Evolutionary conservation across 2,888 invertebrate species (phyloP).

Genomic region (Hanleya hanleyi): DNA sequence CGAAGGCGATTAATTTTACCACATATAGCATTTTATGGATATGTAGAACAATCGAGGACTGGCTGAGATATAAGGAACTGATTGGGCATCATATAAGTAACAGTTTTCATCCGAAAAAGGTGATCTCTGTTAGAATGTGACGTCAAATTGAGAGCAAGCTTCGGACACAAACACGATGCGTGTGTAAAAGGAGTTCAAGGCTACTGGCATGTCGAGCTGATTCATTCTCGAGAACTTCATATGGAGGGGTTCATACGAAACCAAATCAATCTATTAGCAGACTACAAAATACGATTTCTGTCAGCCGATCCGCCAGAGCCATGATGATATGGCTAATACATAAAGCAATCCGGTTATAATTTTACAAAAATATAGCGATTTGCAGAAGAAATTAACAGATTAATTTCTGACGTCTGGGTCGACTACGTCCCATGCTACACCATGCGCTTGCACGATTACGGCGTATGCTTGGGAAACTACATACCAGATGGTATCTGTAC

Average conservation of each 20-base stretch:
- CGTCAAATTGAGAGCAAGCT: not conserved
- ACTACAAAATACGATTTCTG: not conserved
- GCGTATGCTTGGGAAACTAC: no score
- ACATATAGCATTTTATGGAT: not conserved
- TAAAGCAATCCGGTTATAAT: no score
- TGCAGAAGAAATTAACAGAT: no score
- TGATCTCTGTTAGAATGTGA: not conserved
- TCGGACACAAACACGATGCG: not conserved
- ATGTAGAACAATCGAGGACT: not conserved
- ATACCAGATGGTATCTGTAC: no score
- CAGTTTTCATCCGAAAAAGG: not conserved
- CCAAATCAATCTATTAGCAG: not conserved
- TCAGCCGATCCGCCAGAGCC: not conserved
- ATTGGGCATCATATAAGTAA: not conserved
- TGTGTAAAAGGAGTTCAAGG: not conserved
- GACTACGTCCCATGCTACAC: no score
- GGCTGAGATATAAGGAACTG: not conserved
- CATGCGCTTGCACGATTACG: no score
- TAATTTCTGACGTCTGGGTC: no score
- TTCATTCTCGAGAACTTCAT: not conserved
- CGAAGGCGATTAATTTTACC: not conserved
- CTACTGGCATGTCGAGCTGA: not conserved
- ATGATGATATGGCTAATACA: not conserved
- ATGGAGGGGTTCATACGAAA: not conserved
- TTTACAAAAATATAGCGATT: no score